phyloP scores from a whole-genome alignment of 2,797 vertebrate genomes.

The Natrix natrix region DNA sequence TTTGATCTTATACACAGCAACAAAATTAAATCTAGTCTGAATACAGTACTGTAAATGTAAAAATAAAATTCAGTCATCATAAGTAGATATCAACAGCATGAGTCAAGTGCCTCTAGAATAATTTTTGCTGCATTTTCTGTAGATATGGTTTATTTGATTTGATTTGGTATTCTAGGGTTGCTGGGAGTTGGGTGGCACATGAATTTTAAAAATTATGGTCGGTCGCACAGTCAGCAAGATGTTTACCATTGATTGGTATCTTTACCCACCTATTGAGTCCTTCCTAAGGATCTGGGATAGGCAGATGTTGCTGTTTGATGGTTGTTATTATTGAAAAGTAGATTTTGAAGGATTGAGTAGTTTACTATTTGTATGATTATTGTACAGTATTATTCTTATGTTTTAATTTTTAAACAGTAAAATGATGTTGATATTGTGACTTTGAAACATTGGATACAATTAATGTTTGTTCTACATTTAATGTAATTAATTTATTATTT shows the following conservation, averaged over 20 bases:
- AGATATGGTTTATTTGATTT: neutral
- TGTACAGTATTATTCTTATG: neutral
- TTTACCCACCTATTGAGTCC: neutral
- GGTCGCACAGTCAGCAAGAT: neutral
- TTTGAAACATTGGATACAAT: neutral
- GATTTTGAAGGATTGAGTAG: neutral
- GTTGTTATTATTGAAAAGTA: neutral
- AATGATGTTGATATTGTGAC: neutral
- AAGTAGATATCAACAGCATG: neutral
- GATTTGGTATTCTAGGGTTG: neutral
- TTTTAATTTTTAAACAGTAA: neutral
- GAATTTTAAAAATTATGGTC: neutral
- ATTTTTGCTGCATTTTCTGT: neutral
- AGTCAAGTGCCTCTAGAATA: neutral
- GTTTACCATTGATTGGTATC: neutral
- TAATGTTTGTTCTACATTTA: neutral
- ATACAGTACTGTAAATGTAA: neutral
- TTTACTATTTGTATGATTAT: neutral
- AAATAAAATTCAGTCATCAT: neutral
- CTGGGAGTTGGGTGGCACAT: neutral
- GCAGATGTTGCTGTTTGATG: neutral
- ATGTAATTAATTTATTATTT: neutral
- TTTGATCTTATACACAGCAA: neutral
- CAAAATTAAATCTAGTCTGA: neutral
- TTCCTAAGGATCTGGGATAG: neutral